Percentiles rank a stretch among this genome's conserved stretches.
These are phyloP conservation scores for Odontomachus brunneus DNA, from an alignment of 1,140 invertebrate genomes.

Conservation along the genomic window DNA sequence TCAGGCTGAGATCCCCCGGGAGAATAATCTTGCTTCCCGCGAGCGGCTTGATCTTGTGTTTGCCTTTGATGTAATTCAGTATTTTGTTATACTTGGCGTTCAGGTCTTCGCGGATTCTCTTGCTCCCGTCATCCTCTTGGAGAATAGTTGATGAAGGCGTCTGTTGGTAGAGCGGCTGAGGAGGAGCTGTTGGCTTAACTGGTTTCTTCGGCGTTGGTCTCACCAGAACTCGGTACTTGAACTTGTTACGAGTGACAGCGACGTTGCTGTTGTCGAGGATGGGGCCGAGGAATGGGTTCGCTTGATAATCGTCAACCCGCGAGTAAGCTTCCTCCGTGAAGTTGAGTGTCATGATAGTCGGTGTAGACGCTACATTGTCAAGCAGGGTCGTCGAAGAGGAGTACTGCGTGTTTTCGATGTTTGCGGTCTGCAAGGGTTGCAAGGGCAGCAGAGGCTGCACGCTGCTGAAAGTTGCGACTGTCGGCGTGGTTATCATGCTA, in stretches of 20 bases:
- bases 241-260: not conserved
- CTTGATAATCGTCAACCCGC: slow-evolving; percentile 14
- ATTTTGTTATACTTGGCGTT: slow-evolving; percentile 63
- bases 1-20: slow-evolving; percentile 39
- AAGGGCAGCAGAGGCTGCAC: slow-evolving; percentile 21
- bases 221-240: slow-evolving; percentile 58
- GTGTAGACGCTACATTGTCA: not conserved
- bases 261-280: slow-evolving; percentile 44
- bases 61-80: slow-evolving; percentile 51
- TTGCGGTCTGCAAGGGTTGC: not conserved
- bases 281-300: slow-evolving; percentile 15
- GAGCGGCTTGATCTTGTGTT: not conserved
- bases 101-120: not conserved
- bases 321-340: slow-evolving; percentile 30
- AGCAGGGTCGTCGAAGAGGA: slow-evolving; percentile 10
- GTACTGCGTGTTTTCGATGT: not conserved
- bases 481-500: slow-evolving; percentile 12
- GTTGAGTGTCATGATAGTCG: slow-evolving; percentile 31
- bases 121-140: not conserved
- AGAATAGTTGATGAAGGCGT: not conserved
- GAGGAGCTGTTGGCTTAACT: not conserved
- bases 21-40: not conserved
- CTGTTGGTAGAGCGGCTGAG: not conserved
- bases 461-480: slow-evolving; percentile 4
- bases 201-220: slow-evolving; percentile 41